Base-by-base conservation (phyloP, 2,888 invertebrate genomes). In the Oscheius sp. region DNA sequence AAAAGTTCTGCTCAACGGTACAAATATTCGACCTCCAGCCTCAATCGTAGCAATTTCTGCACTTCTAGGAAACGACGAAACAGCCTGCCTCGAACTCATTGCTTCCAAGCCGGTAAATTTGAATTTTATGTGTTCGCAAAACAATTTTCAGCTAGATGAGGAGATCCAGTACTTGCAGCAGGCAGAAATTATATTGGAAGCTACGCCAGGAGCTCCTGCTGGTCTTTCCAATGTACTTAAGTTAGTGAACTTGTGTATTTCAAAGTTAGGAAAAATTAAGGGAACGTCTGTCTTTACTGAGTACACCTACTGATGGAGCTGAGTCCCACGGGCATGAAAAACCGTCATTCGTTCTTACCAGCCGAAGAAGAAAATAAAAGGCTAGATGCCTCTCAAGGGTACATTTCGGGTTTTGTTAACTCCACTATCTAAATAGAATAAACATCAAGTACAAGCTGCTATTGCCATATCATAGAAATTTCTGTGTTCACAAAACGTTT, bases 121-220 rank as follows among this genome's bases (percentile, higher is more conserved):
- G 4, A 42, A 0, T 42, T 42, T 0, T 42, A 7, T 7, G 4
- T 42, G 21, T 7, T 42, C 35, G 2, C 33, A 33, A 10, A 29
- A n/a, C 21, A 11, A n/a, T n/a, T 74, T 81, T 71, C 75, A 82
- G 82, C 57, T 81, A 51, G 76, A 78, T 9, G 81, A 82, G 2
- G 82, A 82, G 42, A 79, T 82, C 11, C 73, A 59, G 0, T 82
- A 78, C 50, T 60, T 82, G 58, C 71, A 82, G 63, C 42, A 51
- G 2, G 68, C 77, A 1, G 29, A 58, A 1, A 29, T 77, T 7
- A 51, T 79, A 2, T 71, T 80, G 11, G 76, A 76, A 72, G 75
- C 76, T 37, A 76, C 70, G n/a, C 76, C 75, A 51, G 78, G 74
- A 29, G 74, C 70, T 1, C 76, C 80, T 0, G 65, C 35, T 1